Base-by-base conservation (phyloP, 2,113 vertebrate species). In the Oreochromis spilurus region DNA sequence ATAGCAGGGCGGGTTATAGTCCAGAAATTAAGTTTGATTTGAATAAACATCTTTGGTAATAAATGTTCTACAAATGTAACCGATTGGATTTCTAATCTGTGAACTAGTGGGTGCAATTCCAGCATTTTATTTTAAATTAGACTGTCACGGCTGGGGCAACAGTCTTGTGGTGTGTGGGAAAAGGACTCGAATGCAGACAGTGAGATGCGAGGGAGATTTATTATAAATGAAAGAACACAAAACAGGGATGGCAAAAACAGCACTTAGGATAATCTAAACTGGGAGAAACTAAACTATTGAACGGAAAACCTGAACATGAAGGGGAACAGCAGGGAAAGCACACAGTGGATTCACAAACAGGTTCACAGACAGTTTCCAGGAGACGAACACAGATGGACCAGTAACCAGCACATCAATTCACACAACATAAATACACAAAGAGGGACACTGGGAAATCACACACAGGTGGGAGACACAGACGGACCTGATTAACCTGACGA, bases 241-340 rank as follows among this genome's bases (percentile, higher is more conserved):
- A 10, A 0, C 17, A 8, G 26, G 5, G 14, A 31, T 60, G 26
- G 57, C 57, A 60, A 60, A 17, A 31, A 60, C 57, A 60, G 57
- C 31, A 60, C 0, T 60, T 60, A 17, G 26, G 57, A 60, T 60
- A 60, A 60, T 31, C 14, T 31, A 31, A 60, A 60, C 14, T 6
- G 57, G 57, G 1, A 60, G 57, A 60, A 31, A 60, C 26, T 9
- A 58, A 58, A 58, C 55, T 3, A 58, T 58, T 31, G 14, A 58
- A 31, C 0, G 0, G 1, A 16, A 58, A 58, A 58, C 55, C 55
- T 58, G 7, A 58, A 58, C 55, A 58, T 0, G 1, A 16, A 58
- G 0, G 55, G 26, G 3, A 31, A 2, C 26, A 58, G 55, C 55
- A 0, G 26, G 7, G 55, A 58, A 7, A 31, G 26, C 7, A 58